Conservation (phyloP, 1,140 invertebrate species). For the Xylocopa sonorina region DNA sequence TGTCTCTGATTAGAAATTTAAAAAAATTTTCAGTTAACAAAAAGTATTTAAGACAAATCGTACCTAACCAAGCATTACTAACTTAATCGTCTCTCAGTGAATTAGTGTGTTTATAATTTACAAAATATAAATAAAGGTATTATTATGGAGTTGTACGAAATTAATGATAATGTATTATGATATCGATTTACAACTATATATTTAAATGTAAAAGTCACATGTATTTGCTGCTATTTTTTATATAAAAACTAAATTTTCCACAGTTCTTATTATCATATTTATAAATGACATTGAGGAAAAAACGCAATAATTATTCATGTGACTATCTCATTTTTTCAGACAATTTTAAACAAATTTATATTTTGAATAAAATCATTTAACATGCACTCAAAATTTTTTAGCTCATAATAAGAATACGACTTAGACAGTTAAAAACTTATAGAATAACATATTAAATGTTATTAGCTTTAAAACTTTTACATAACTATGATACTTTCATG, state of each 20-base stretch:
- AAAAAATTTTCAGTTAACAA: background rate
- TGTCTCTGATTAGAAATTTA: background rate
- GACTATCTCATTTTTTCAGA: background rate
- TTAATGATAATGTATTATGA: constrained; percentile 8
- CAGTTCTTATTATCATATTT: background rate
- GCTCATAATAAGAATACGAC: background rate
- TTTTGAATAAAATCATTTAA: background rate
- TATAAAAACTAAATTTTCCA: background rate
- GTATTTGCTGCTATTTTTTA: background rate
- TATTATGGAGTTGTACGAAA: constrained; percentile 24
- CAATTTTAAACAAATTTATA: background rate
- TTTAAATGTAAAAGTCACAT: background rate
- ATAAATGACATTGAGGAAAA: background rate
- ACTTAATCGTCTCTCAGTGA: constrained; percentile 15
- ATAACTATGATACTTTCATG: too few relatives aligned
- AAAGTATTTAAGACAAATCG: background rate
- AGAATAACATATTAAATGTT: background rate
- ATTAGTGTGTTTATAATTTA: constrained; percentile 23
- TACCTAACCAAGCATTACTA: constrained; percentile 21
- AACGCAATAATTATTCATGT: constrained; percentile 3
- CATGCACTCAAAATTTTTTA: too few relatives aligned
- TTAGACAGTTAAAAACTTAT: background rate
- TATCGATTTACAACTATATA: constrained; percentile 6
- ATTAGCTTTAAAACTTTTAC: background rate
- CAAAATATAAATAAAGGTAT: constrained; percentile 41